A percentile compares a stretch with the other conserved stretches of the same genome.
Evolutionary conservation across 2,888 invertebrate genomes (phyloP).

Genomic region (Eupeodes luniger): DNA sequence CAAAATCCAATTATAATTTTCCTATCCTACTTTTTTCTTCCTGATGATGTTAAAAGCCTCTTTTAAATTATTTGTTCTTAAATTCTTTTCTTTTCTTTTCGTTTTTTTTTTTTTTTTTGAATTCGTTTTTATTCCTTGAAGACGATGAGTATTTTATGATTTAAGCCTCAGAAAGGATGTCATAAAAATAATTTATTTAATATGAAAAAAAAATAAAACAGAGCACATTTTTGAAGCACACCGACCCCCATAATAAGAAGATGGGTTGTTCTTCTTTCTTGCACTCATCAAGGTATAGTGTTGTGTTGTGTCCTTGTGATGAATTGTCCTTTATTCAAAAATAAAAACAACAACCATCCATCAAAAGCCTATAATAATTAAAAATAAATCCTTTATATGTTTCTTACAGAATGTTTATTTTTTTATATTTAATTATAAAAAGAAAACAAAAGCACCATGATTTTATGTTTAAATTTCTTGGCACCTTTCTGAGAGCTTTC

Average conservation of each 20-base stretch:
- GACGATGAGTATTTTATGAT: slow-evolving; percentile 57
- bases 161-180: slow-evolving; percentile 42
- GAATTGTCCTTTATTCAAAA: neutral
- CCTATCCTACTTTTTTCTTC: slow-evolving; percentile 33
- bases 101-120: neutral
- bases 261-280: slow-evolving; percentile 3
- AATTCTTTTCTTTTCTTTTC: neutral
- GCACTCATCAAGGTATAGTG: slow-evolving; percentile 30
- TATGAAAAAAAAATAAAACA: slow-evolving; percentile 9
- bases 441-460: neutral
- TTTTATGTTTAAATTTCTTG: slow-evolving; percentile 3
- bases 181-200: slow-evolving; percentile 24
- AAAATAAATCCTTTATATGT: slow-evolving; percentile 3
- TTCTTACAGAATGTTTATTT: neutral
- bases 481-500: neutral
- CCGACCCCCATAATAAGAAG: neutral
- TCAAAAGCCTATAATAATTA: slow-evolving; percentile 14
- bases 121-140: slow-evolving; percentile 28
- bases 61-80: slow-evolving; percentile 35
- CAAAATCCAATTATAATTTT: slow-evolving; percentile 54
- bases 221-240: slow-evolving; percentile 25
- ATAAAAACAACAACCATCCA: slow-evolving; percentile 7
- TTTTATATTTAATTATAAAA: neutral
- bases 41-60: slow-evolving; percentile 27
- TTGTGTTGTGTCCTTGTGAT: slow-evolving; percentile 46